Evolutionary conservation across 2,113 vertebrate species (phyloP).

Genomic region (Campylorhamphus procurvoides): DNA sequence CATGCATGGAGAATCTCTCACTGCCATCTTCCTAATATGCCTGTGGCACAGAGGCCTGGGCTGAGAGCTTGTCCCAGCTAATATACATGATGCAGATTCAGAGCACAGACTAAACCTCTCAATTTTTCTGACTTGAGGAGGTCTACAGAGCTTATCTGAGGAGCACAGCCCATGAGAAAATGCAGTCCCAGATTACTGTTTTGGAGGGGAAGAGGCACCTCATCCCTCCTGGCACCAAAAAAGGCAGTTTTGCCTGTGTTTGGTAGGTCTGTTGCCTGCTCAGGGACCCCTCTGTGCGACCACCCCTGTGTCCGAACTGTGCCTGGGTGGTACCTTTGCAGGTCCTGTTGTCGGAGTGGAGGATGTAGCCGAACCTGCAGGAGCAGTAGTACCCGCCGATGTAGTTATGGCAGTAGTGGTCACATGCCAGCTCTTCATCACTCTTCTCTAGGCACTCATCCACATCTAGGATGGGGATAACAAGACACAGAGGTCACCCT

Average conservation of each 20-base stretch:
- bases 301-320: fast-evolving
- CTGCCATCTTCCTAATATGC: neutral
- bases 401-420: constrained; percentile 96
- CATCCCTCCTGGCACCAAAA: neutral
- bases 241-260: neutral
- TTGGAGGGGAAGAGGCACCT: neutral
- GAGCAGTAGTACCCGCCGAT: constrained; percentile 96
- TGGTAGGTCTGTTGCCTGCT: neutral
- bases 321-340: constrained; percentile 83
- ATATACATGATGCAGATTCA: neutral
- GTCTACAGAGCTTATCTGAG: neutral
- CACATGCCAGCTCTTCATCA: constrained; percentile 85
- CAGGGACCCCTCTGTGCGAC: neutral
- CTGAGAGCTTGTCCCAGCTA: neutral
- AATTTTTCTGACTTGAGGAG: neutral
- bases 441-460: constrained; percentile 88
- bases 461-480: constrained; percentile 77
- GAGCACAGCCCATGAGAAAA: neutral
- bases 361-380: constrained; percentile 92
- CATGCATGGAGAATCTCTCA: neutral
- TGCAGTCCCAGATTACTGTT: neutral
- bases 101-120: neutral
- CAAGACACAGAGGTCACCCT: neutral
- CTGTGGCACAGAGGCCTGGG: neutral
- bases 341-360: constrained; percentile 93